Base-by-base conservation (phyloP, 2,797 vertebrate species). In the Gila robusta region DNA sequence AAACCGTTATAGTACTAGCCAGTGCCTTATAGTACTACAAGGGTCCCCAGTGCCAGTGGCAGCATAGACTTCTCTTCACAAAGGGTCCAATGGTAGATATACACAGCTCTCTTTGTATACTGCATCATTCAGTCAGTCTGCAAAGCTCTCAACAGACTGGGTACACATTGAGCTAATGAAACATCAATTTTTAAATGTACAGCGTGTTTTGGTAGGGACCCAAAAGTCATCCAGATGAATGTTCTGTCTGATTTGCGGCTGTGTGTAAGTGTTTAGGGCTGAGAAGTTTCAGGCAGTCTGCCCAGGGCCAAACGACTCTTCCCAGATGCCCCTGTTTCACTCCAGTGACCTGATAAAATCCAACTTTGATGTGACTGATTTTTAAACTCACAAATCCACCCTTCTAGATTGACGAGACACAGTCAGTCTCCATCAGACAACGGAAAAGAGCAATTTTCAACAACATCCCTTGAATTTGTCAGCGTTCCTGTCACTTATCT, bases 301-400 rank as follows among this genome's bases (percentile, higher is more conserved):
- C 82, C 82, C 77, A 64, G 86, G 44, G 41, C 23, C 28, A 47
- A 52, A 79, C 76, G 23, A 67, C 82, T 85, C 88, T 89, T 87
- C 85, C 72, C 89, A 89, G 87, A 91, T 87, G 54, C 47, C 77
- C 78, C 47, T 26, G 67, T 54, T 74, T 91, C 89, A 79, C 72
- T 87, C 85, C 84, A 67, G 92, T 91, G 90, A 77, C 80, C 92
- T 93, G 94, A 95, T 94, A 94, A 93, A 91, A 92, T 93, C 91
- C 82, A 83, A 49, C 92, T 94, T 94, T 95, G 92, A 94, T 94
- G 94, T 92, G 89, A 94, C 93, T 93, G 49, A 91, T 91, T 87
- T 80, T 87, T 77, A 83, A 67, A 88, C 84, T 84, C 37, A 89
- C 87, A 89, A 76, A 62, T 87, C 82, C 80, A 69, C 78, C 86